Conservation (phyloP, 2,888 invertebrate species). For the Apodemia duryi region DNA sequence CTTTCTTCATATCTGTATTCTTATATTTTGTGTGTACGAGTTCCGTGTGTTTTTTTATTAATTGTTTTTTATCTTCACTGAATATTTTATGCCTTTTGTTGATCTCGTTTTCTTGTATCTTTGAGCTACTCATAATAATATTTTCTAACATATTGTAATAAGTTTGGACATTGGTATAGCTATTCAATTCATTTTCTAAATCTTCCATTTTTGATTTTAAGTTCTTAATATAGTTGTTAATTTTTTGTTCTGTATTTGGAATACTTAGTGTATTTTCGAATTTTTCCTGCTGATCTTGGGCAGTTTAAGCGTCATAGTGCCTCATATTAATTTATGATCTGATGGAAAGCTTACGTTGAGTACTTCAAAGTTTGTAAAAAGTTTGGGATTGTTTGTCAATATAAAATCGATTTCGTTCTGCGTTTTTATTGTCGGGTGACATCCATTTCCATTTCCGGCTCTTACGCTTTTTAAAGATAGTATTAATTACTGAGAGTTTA, state of each 20-base stretch:
- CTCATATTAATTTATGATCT: not conserved
- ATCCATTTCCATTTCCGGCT: too few species aligned
- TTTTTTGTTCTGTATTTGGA: constrained; percentile 18
- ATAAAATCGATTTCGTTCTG: too few species aligned
- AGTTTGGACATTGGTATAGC: constrained; percentile 15
- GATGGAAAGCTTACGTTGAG: not conserved
- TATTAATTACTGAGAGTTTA: constrained; percentile 20
- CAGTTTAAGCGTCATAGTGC: not conserved
- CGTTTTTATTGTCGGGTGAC: too few species aligned
- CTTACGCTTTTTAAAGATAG: constrained; percentile 17
- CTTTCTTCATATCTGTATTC: constrained; percentile 12
- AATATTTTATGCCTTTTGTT: constrained; percentile 21
- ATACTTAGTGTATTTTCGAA: constrained; percentile 13
- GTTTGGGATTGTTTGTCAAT: too few species aligned
- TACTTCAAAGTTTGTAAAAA: not conserved
- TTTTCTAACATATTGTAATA: constrained; percentile 15
- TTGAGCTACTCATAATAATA: too few species aligned
- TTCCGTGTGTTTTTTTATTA: constrained; percentile 22
- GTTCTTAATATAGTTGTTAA: constrained; percentile 11
- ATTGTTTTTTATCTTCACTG: constrained; percentile 8
- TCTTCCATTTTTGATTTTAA: constrained; percentile 14
- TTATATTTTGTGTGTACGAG: constrained; percentile 20
- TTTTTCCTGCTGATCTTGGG: constrained; percentile 19
- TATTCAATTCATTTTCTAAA: not conserved
- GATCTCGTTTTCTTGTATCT: not conserved